phyloP scores from a whole-genome alignment of 1,140 invertebrate genomes.

The Armadillidium nasatum region DNA sequence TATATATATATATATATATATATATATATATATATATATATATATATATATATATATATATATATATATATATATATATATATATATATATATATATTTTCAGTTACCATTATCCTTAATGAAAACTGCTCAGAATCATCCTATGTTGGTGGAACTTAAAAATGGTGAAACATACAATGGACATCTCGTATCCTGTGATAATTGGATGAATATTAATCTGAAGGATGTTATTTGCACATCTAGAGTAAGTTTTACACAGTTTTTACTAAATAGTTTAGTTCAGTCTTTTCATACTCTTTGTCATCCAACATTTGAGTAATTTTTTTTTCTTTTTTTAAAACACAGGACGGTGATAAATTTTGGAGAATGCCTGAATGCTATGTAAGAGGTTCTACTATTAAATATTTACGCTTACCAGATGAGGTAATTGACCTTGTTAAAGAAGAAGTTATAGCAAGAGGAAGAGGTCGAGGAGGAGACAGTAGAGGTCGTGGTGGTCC shows the following conservation, averaged over 20 bases:
- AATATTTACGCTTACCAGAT: conserved; percentile 96
- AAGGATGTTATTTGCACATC: conserved; percentile 99
- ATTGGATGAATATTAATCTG: conserved; percentile 99
- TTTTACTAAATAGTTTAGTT: too few relatives aligned
- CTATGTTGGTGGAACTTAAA: conserved; percentile 98
- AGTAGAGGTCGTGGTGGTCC: conserved; percentile 57
- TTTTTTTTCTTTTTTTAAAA: too few relatives aligned
- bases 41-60: too few relatives aligned
- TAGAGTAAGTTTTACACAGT: conserved; percentile 60
- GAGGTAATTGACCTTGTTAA: conserved; percentile 99
- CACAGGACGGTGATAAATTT: conserved; percentile 96
- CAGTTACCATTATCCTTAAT: conserved; percentile 78
- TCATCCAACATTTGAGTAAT: too few relatives aligned
- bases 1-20: too few relatives aligned
- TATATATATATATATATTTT: too few relatives aligned
- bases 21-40: too few relatives aligned
- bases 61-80: too few relatives aligned
- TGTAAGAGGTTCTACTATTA: conserved; percentile 97
- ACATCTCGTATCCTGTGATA: conserved; percentile 96
- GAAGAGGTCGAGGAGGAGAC: conserved; percentile 50
- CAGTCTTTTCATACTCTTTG: too few relatives aligned
- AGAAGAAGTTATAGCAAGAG: conserved; percentile 72
- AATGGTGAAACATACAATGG: conserved; percentile 99
- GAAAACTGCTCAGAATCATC: conserved; percentile 87
- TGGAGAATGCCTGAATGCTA: conserved; percentile 99